Evolutionary conservation across 2,888 invertebrate species (phyloP).

Genomic region (Amphimallon solstitiale): DNA sequence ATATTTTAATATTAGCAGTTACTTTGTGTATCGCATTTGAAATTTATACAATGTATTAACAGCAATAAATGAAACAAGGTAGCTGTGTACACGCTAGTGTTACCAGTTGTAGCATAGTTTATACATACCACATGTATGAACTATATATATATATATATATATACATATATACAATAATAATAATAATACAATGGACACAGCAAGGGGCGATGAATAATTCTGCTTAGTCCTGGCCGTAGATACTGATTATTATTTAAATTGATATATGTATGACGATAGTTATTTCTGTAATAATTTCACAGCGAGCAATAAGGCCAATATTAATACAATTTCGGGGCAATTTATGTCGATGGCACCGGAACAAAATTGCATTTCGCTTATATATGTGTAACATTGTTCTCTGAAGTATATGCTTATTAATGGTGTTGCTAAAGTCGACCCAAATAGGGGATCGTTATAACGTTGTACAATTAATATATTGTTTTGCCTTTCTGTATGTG

Average conservation of each 20-base stretch:
- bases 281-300: slow-evolving; percentile 34
- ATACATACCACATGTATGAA: too few species aligned
- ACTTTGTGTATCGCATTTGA: slow-evolving; percentile 29
- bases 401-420: background rate
- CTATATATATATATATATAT: too few species aligned
- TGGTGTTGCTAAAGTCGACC: background rate
- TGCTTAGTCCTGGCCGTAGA: slow-evolving; percentile 37
- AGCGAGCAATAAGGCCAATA: slow-evolving; percentile 35
- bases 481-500: too few species aligned
- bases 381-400: background rate
- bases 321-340: slow-evolving; percentile 35
- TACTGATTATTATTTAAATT: slow-evolving; percentile 42
- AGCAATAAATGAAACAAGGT: slow-evolving; percentile 41
- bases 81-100: slow-evolving; percentile 3
- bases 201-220: slow-evolving; percentile 39
- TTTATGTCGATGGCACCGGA: slow-evolving; percentile 17
- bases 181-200: slow-evolving; percentile 22
- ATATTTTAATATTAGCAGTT: slow-evolving; percentile 39
- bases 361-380: slow-evolving; percentile 23
- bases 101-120: background rate
- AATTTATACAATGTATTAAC: slow-evolving; percentile 41
- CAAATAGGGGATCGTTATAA: too few species aligned
- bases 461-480: too few species aligned
- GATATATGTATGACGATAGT: slow-evolving; percentile 39
- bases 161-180: slow-evolving; percentile 17